A percentile compares a stretch with the other conserved stretches of the same genome.
Evolutionary conservation across 2,797 vertebrate species (phyloP).

Genomic region (Mallotus villosus): DNA sequence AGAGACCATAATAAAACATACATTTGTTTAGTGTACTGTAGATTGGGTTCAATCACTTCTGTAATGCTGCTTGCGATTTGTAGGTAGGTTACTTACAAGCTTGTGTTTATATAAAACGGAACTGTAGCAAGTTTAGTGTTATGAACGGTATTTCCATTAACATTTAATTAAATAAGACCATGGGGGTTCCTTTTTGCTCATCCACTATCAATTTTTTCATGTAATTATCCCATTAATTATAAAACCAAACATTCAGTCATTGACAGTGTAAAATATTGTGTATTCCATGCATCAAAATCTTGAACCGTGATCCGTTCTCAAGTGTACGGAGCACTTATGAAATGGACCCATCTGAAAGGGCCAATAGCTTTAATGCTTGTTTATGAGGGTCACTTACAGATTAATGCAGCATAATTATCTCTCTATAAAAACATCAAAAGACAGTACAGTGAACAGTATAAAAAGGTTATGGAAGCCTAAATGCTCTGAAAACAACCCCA

Average conservation of each 20-base stretch:
- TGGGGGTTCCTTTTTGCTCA: not conserved
- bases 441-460: too few relatives aligned
- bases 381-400: slow-evolving; percentile 2
- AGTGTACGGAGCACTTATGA: slow-evolving; percentile 14
- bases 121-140: not conserved
- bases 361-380: not conserved
- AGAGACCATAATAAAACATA: not conserved
- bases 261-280: not conserved
- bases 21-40: not conserved
- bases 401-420: not conserved
- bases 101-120: not conserved
- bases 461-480: not conserved
- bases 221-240: not conserved
- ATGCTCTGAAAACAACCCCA: too few relatives aligned
- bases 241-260: not conserved
- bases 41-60: not conserved
- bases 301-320: slow-evolving; percentile 11
- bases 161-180: not conserved
- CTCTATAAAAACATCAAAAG: not conserved
- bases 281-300: slow-evolving; percentile 12
- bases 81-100: not conserved
- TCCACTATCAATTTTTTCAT: slow-evolving; percentile 1
- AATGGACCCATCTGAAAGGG: not conserved
- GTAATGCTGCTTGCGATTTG: slow-evolving; percentile 24
- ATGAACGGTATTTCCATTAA: not conserved